phyloP scores from a whole-genome alignment of 2,797 vertebrate genomes.

The Centroberyx gerrardi region DNA sequence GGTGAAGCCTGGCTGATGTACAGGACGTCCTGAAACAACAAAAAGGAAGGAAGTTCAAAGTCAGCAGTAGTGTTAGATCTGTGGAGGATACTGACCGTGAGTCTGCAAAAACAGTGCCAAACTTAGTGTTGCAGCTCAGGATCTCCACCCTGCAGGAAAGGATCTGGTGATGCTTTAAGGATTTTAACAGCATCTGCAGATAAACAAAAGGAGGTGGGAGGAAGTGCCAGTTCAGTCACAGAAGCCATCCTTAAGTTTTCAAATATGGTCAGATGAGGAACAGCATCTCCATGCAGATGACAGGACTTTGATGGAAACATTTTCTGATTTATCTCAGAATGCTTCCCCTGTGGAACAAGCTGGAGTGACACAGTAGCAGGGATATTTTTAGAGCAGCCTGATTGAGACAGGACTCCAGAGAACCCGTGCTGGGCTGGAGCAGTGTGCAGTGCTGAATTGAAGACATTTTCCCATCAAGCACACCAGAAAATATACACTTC shows the following conservation, averaged over 20 bases:
- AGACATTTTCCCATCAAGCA: neutral
- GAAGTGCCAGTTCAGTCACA: no score
- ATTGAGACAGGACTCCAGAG: slow-evolving; percentile 5
- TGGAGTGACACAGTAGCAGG: slow-evolving; percentile 18
- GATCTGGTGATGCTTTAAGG: slow-evolving; percentile 24
- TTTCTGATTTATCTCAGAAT: slow-evolving; percentile 10
- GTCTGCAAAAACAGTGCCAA: slow-evolving; percentile 33
- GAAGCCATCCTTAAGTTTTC: no score
- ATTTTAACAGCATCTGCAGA: slow-evolving; percentile 1
- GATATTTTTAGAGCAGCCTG: slow-evolving; percentile 41
- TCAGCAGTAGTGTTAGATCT: slow-evolving; percentile 18
- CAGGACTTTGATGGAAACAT: neutral
- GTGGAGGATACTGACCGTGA: neutral
- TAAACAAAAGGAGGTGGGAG: no score
- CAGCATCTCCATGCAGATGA: no score
- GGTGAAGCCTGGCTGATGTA: slow-evolving; percentile 13
- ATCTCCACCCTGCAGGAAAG: slow-evolving; percentile 31
- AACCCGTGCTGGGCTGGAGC: slow-evolving; percentile 12
- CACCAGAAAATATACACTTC: neutral
- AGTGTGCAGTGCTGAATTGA: neutral
- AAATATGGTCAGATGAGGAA: no score
- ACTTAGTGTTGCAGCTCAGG: slow-evolving; percentile 42
- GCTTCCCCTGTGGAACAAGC: neutral
- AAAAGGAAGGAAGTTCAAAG: slow-evolving; percentile 66
- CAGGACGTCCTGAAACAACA: slow-evolving; percentile 68